Conservation (phyloP, 2,888 invertebrate species). For the Coelopa pilipes region DNA sequence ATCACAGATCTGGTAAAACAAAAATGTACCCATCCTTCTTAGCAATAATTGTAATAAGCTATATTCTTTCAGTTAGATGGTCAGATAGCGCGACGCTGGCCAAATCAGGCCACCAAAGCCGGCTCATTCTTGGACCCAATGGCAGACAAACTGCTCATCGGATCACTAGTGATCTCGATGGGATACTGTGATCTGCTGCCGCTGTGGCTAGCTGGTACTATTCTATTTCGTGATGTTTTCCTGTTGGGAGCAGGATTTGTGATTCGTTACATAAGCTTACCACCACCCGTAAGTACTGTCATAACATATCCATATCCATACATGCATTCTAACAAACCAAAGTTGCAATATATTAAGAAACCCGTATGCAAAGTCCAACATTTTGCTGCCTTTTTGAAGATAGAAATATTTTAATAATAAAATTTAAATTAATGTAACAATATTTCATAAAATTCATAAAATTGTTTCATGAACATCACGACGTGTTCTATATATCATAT, state of each 20-base stretch:
- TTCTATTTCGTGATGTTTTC: conserved; percentile 84
- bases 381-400: neutral
- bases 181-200: conserved; percentile 90
- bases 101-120: conserved; percentile 89
- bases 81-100: conserved; percentile 93
- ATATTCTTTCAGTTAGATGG: conserved; percentile 81
- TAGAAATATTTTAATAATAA: neutral
- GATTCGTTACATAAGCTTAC: conserved; percentile 89
- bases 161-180: conserved; percentile 86
- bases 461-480: neutral
- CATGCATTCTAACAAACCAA: too few species aligned
- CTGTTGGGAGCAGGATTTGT: conserved; percentile 88
- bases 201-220: conserved; percentile 79
- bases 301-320: neutral
- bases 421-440: conserved; percentile 6
- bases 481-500: neutral
- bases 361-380: too few species aligned
- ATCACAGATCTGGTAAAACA: conserved; percentile 86
- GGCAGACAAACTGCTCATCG: conserved; percentile 95
- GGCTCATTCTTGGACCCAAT: conserved; percentile 97
- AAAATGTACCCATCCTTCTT: neutral
- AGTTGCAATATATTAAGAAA: too few species aligned
- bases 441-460: too few species aligned
- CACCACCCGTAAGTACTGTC: conserved; percentile 80
- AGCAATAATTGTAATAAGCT: neutral